A percentile compares a stretch with the other conserved stretches of the same genome.
Evolutionary conservation across 2,113 vertebrate species (phyloP).

Genomic region (Archilochus colubris): DNA sequence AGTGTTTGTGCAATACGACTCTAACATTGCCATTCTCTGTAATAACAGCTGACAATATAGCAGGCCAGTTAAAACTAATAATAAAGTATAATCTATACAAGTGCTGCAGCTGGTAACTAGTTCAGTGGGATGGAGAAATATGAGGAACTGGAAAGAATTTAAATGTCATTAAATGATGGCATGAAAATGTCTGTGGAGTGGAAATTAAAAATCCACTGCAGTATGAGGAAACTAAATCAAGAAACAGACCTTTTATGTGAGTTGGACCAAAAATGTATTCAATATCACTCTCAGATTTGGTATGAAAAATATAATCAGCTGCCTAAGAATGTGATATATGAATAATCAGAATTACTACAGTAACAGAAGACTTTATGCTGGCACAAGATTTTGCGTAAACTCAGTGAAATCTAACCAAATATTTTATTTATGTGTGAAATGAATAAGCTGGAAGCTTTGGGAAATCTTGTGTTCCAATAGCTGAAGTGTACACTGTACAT

Average conservation of each 20-base stretch:
- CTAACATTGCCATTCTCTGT: background rate
- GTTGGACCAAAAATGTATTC: background rate
- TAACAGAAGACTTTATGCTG: background rate
- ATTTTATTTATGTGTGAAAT: background rate
- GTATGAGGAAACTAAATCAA: background rate
- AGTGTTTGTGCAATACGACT: background rate
- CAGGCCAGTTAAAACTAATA: background rate
- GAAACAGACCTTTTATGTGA: background rate
- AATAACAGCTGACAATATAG: background rate
- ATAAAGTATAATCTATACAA: background rate
- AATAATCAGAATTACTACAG: background rate
- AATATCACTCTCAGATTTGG: background rate
- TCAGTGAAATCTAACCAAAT: background rate
- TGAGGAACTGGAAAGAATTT: background rate
- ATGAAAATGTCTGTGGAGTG: background rate
- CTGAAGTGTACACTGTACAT: background rate
- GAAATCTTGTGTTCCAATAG: background rate
- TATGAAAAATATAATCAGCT: background rate
- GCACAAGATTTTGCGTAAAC: background rate
- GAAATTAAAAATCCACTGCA: background rate
- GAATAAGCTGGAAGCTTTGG: background rate
- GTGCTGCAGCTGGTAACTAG: constrained; percentile 8
- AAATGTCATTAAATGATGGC: background rate
- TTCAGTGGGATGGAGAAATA: background rate
- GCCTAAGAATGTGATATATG: background rate